Conservation (phyloP, 2,797 vertebrate genomes). For the Chiloscyllium punctatum region DNA sequence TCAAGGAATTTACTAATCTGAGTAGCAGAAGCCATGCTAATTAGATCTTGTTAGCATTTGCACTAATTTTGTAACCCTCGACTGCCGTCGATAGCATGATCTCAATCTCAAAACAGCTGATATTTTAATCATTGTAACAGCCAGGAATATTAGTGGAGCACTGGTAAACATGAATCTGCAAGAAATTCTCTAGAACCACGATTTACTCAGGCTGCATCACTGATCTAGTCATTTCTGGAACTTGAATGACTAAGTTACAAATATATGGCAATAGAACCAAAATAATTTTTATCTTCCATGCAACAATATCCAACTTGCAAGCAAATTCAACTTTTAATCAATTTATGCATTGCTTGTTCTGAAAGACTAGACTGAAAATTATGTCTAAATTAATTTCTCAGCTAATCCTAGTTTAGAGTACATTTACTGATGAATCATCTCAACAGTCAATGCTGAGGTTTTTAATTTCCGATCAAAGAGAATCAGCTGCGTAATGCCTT, state of each 20-base stretch:
- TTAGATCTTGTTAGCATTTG: not conserved
- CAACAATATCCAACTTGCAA: not conserved
- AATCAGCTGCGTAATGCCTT: not conserved
- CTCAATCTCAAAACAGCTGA: not conserved
- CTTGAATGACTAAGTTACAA: not conserved
- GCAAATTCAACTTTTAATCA: not conserved
- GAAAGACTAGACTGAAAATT: not conserved
- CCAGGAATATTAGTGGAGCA: not conserved
- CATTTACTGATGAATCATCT: not conserved
- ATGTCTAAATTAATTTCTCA: not conserved
- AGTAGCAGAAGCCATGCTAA: not conserved
- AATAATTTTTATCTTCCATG: not conserved
- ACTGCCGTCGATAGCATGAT: not conserved
- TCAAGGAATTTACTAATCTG: not conserved
- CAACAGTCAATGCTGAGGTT: not conserved
- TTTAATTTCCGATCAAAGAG: not conserved
- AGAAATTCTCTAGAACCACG: not conserved
- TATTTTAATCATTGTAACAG: not conserved
- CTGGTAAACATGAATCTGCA: not conserved
- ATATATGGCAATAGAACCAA: not conserved
- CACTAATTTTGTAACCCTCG: not conserved
- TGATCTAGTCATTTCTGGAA: not conserved
- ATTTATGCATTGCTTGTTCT: not conserved
- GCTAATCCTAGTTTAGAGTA: not conserved
- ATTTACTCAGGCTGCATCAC: not conserved